Conservation (phyloP, 1,140 invertebrate genomes). For the Drosophila subobscura region DNA sequence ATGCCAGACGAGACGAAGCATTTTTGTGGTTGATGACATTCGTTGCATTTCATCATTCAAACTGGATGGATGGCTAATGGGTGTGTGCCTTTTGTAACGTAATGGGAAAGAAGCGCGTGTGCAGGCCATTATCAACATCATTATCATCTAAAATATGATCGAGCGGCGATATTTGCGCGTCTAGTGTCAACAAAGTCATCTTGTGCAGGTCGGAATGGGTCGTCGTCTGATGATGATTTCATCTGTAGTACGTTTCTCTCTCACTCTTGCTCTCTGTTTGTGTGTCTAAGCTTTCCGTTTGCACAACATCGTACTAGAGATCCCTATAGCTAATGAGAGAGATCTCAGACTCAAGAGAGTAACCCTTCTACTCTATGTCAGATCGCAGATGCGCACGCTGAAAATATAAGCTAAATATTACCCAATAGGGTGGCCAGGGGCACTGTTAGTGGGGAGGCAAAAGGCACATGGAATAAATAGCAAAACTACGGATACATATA, state of each 20-base stretch:
- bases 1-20: neutral
- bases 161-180: conserved; percentile 23
- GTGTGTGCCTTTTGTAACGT: conserved; percentile 35
- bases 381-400: no score
- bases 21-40: no score
- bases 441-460: no score
- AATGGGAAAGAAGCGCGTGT: conserved; percentile 9
- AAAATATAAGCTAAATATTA: no score
- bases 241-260: neutral
- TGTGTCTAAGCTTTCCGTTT: no score
- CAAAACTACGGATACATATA: neutral
- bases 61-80: conserved; percentile 6
- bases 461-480: conserved; percentile 1
- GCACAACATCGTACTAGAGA: no score
- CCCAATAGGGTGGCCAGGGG: no score
- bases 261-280: no score
- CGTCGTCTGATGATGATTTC: conserved; percentile 38
- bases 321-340: no score
- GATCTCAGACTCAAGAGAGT: no score
- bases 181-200: conserved; percentile 36
- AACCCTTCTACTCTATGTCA: no score
- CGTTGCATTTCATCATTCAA: no score
- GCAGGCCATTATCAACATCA: conserved; percentile 29
- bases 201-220: conserved; percentile 30
- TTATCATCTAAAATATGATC: conserved; percentile 56